Conservation (phyloP, 1,140 invertebrate genomes). For the Drosophila sproati region DNA sequence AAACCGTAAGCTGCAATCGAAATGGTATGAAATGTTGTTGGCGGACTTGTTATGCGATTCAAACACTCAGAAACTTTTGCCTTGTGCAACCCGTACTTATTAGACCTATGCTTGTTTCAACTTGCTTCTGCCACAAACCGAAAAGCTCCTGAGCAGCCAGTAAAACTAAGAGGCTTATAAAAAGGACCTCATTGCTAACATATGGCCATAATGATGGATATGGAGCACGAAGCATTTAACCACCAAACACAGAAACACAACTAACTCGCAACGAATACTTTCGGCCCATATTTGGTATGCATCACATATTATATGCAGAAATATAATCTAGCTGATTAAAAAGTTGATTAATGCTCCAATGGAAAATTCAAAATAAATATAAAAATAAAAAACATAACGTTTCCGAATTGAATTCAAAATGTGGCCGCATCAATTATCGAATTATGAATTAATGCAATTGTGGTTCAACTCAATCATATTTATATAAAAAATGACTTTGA, state of each 20-base stretch:
- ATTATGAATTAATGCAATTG: too few relatives aligned
- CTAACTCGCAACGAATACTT: not conserved
- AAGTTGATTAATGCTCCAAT: too few relatives aligned
- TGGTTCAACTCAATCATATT: too few relatives aligned
- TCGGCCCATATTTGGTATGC: not conserved
- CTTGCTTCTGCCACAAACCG: slow-evolving; percentile 30
- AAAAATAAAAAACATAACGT: too few relatives aligned
- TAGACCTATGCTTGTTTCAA: slow-evolving; percentile 24
- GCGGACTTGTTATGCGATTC: not conserved
- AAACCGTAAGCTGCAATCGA: slow-evolving; percentile 58
- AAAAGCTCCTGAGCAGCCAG: slow-evolving; percentile 27
- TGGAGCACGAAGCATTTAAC: not conserved
- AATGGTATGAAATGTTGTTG: slow-evolving; percentile 32
- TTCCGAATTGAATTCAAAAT: too few relatives aligned
- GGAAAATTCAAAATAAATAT: too few relatives aligned
- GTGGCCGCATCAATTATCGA: too few relatives aligned
- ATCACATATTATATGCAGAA: too few relatives aligned
- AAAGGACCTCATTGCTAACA: slow-evolving; percentile 20
- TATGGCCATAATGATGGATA: slow-evolving; percentile 3
- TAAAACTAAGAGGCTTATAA: slow-evolving; percentile 36
- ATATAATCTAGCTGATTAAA: too few relatives aligned
- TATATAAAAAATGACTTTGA: too few relatives aligned
- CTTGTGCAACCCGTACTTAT: slow-evolving; percentile 56
- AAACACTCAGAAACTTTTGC: slow-evolving; percentile 30
- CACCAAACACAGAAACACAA: slow-evolving; percentile 1